Base-by-base conservation (phyloP, 2,113 vertebrate genomes). In the Toxotes chatareus region DNA sequence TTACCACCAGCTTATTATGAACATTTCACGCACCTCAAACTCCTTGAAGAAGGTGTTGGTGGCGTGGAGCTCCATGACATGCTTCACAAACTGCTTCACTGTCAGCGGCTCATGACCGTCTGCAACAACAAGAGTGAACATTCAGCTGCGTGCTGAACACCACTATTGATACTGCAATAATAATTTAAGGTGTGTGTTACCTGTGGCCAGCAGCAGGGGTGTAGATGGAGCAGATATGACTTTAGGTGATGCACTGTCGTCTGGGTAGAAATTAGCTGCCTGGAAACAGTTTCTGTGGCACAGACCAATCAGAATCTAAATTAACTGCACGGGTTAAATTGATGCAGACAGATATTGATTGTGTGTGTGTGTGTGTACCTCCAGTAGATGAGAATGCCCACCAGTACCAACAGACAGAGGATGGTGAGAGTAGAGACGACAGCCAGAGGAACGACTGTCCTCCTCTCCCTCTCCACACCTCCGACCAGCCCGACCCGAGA, bases 371-470 rank as follows among this genome's bases (percentile, higher is more conserved):
- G 19, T 60, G 32, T 38, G 42, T 44, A 99, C 98, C 98, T 99
- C 98, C 98, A 99, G 77, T 99, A 99, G 94, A 99, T 96, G 88
- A 99, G 97, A 92, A 99, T 98, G 93, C 96, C 97, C 92, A 99
- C 96, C 95, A 99, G 97, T 73, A 99, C 95, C 94, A 99, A 94
- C 93, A 99, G 96, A 95, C 98, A 99, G 89, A 99, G 92, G 92
- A 97, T 95, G 91, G 98, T 99, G 93, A 99, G 97, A 67, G 97
- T 96, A 83, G 98, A 99, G 84, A 99, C 97, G 75, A 99, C 95
- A 84, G 97, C 98, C 91, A 99, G 96, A 69, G 98, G 98, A 83
- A 99, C 91, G 64, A 99, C 94, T 7, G 97, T 97, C 95, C 96
- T 96, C 94, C 94, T 96, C 90, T 98, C 97, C 85, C 93, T 93